A percentile compares a stretch with the other conserved stretches of the same genome.
phyloP scores from a whole-genome alignment of 1,140 invertebrate species.

The Magallana gigas region DNA sequence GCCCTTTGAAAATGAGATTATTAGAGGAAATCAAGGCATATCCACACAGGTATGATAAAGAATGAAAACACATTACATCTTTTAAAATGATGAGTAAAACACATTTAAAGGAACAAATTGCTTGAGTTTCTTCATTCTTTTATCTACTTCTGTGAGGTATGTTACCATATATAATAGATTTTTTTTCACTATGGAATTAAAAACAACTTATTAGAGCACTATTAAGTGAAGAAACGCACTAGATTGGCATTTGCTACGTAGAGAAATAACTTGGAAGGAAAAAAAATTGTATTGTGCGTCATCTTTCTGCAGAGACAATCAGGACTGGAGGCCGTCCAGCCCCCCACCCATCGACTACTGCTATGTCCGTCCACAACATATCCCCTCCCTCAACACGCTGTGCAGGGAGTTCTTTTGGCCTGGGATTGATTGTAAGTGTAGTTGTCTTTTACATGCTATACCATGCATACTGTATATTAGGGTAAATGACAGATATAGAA shows the following conservation, averaged over 20 bases:
- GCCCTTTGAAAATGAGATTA: conserved; percentile 86
- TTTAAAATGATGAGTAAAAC: no score
- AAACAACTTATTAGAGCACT: not conserved
- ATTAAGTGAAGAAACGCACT: not conserved
- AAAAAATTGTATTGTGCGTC: not conserved
- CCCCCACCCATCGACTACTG: conserved; percentile 87
- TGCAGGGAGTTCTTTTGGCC: conserved; percentile 93
- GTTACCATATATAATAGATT: not conserved
- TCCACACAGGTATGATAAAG: conserved; percentile 80
- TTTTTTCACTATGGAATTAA: not conserved
- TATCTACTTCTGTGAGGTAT: no score
- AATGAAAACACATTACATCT: no score
- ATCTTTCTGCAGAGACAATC: conserved; percentile 78
- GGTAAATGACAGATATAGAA: no score
- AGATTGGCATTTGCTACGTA: no score
- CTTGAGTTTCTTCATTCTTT: no score
- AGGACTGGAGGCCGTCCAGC: conserved; percentile 77
- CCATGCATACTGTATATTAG: no score
- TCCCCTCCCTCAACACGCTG: conserved; percentile 90
- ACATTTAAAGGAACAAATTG: no score
- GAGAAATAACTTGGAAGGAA: not conserved
- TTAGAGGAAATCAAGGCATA: conserved; percentile 85
- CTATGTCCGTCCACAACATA: conserved; percentile 92
- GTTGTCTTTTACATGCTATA: no score
- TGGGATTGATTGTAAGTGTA: conserved; percentile 90